Percentiles rank a stretch among this genome's conserved stretches.
Evolutionary conservation across 2,797 vertebrate species (phyloP).

Genomic region (Chaetodon trifasciatus): DNA sequence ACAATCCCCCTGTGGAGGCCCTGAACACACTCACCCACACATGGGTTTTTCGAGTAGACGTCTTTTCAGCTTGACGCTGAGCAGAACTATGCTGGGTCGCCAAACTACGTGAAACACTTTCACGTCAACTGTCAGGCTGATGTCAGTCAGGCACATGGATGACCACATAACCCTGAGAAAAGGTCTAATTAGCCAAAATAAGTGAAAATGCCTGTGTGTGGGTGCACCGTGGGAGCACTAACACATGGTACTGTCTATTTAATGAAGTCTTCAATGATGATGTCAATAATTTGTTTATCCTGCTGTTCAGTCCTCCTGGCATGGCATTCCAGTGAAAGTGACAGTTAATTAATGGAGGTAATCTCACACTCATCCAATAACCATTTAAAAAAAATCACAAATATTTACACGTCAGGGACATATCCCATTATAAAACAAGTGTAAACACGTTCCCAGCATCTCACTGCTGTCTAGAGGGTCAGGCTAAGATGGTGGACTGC

Average conservation of each 20-base stretch:
- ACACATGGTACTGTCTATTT: background rate
- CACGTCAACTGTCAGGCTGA: background rate
- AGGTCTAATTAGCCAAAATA: background rate
- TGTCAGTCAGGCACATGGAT: background rate
- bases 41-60: background rate
- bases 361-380: background rate
- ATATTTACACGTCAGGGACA: slow-evolving; percentile 23
- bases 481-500: slow-evolving; percentile 18
- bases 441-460: slow-evolving; percentile 62
- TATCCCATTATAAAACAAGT: slow-evolving; percentile 38
- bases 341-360: slow-evolving; percentile 18
- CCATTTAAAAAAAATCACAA: slow-evolving; percentile 11
- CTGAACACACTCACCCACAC: background rate
- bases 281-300: background rate
- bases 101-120: background rate
- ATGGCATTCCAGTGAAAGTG: slow-evolving; percentile 21
- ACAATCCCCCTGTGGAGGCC: background rate
- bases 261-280: background rate
- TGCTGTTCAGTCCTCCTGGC: background rate
- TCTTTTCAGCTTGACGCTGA: background rate
- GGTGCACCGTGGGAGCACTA: background rate
- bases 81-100: background rate
- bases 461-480: slow-evolving; percentile 15
- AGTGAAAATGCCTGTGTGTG: background rate
- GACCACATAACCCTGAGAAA: background rate